Evolutionary conservation across 2,888 invertebrate genomes (phyloP), one percentile per base, ranked within the genome.

Genomic region (Orchesellides sinensis): DNA sequence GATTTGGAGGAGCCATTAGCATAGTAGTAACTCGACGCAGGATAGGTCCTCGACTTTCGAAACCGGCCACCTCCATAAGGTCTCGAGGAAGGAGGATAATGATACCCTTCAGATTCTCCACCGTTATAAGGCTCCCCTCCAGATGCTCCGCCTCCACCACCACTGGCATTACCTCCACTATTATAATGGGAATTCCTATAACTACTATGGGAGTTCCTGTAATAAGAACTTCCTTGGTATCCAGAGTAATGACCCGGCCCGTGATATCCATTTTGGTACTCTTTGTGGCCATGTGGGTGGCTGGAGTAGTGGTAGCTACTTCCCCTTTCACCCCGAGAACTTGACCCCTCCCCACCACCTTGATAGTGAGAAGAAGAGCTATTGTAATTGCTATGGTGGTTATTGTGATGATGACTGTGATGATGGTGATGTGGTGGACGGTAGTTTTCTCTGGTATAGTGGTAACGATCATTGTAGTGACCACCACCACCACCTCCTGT

Each of bases 1-100:
- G 77, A 78, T 69, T 83, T 83, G 27, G 81, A 54, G 27, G 80
- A 63, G 61, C 85, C 85, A 87, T 87, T 86, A 27, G 86, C 65
- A 73, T 87, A 87, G 69, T 88, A 86, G 66, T 87, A 88, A 73
- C 84, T 85, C 59, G 85, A 86, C 74, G 86, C 74, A 59, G 86
- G 84, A 77, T 87, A 88, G 12, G 86, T 81, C 78, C 88, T 86
- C 21, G 86, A 86, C 73, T 87, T 87, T 17, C 88, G 79, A 65
- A 86, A 87, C 23, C 88, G 70, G 47, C 86, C 84, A 10, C 83
- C 81, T 29, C 84, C 84, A 54, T 83, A 84, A n/a, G 84, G 80
- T 80, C 84, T 83, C 10, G 84, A 83, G n/a, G 83, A 66, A 4
- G 78, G 80, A 17, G 73, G 83, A 45, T 84, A 79, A 17, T 80